A percentile compares a stretch with the other conserved stretches of the same genome.
Conservation (phyloP, 2,888 invertebrate species). For the Listrodromus nycthemerus region DNA sequence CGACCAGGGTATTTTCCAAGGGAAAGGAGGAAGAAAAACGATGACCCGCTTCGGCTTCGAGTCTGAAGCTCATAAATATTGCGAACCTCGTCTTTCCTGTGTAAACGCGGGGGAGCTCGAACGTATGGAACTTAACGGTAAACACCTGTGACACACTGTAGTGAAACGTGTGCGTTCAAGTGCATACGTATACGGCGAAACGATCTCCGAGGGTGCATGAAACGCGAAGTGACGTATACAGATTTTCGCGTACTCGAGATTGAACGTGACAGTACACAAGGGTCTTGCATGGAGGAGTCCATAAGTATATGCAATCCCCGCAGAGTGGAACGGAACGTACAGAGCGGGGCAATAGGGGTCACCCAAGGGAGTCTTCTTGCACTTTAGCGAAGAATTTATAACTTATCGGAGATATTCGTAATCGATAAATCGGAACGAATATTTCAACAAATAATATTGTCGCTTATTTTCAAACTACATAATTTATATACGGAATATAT, state of each 20-base stretch:
- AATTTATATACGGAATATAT: too few relatives aligned
- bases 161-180: background rate
- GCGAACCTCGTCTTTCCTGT: constrained; percentile 47
- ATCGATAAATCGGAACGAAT: too few relatives aligned
- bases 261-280: background rate
- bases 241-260: constrained; percentile 3
- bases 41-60: constrained; percentile 39
- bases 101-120: constrained; percentile 38
- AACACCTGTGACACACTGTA: constrained; percentile 16
- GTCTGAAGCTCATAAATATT: constrained; percentile 55
- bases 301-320: background rate
- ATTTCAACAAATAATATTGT: too few relatives aligned
- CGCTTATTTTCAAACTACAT: too few relatives aligned
- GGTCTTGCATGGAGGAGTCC: background rate
- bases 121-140: constrained; percentile 25
- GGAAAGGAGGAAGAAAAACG: constrained; percentile 23
- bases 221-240: constrained; percentile 6
- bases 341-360: background rate
- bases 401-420: too few relatives aligned
- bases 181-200: constrained; percentile 10
- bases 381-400: too few relatives aligned
- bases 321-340: background rate
- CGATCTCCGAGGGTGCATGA: constrained; percentile 4
- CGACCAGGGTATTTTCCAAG: background rate
- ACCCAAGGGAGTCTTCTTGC: too few relatives aligned